Evolutionary conservation across 2,113 vertebrate species (phyloP).

Genomic region (Microtus richardsoni): DNA sequence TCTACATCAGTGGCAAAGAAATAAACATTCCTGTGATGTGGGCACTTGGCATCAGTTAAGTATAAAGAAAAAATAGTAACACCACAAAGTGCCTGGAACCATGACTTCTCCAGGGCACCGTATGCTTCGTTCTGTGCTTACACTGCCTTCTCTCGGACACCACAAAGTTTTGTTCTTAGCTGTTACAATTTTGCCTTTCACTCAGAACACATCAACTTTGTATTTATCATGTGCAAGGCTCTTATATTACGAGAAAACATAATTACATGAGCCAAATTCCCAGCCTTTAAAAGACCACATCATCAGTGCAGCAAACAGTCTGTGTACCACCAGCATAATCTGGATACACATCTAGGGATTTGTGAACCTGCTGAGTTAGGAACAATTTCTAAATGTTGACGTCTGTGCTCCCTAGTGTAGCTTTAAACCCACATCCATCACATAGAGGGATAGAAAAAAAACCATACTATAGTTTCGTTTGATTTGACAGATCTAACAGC

Average conservation of each 20-base stretch:
- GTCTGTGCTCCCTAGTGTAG: background rate
- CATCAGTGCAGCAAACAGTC: background rate
- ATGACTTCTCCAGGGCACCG: background rate
- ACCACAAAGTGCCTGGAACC: background rate
- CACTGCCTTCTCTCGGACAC: background rate
- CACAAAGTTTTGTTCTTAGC: background rate
- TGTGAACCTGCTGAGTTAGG: background rate
- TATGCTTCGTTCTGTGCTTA: background rate
- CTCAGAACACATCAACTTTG: background rate
- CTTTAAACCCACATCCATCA: background rate
- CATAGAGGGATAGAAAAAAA: background rate
- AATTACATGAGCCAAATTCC: background rate
- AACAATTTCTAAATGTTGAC: slow-evolving; percentile 23
- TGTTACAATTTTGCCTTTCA: background rate
- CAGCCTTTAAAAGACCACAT: background rate
- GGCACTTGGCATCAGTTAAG: background rate
- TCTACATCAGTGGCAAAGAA: background rate
- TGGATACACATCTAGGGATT: background rate
- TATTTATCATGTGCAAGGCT: background rate
- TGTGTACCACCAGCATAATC: background rate
- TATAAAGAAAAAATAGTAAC: background rate
- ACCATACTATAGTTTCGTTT: background rate
- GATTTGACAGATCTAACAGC: too few relatives aligned
- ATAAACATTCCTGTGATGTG: background rate
- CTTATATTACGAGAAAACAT: background rate